Percentiles rank a stretch among this genome's conserved stretches.
Evolutionary conservation across 2,888 invertebrate species (phyloP).

Genomic region (Apotomis capreana): DNA sequence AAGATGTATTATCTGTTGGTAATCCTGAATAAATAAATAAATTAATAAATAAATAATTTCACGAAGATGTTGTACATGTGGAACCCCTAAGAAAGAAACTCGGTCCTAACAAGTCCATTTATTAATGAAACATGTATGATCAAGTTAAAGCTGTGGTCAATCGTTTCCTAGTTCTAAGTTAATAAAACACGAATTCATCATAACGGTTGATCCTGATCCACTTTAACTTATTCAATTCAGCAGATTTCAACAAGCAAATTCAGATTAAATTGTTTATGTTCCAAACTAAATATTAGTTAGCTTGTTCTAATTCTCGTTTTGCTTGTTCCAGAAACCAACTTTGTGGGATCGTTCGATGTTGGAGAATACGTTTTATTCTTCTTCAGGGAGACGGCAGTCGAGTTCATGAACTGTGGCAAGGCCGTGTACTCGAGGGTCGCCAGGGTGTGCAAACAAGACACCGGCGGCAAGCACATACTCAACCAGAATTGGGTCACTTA

Average conservation of each 20-base stretch:
- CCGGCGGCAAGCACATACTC: constrained; percentile 86
- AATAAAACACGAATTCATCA: neutral
- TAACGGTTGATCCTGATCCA: neutral
- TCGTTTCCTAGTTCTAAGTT: neutral
- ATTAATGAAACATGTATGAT: too few relatives aligned
- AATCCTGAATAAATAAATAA: too few relatives aligned
- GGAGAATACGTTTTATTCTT: constrained; percentile 88
- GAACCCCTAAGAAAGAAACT: too few relatives aligned
- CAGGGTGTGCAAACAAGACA: constrained; percentile 88
- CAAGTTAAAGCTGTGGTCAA: too few relatives aligned
- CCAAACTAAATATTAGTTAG: neutral
- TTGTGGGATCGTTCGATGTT: constrained; percentile 87
- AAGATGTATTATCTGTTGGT: too few relatives aligned
- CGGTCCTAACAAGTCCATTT: too few relatives aligned
- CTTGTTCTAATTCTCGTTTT: constrained; percentile 30
- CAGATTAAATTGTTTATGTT: neutral
- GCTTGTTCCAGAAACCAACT: constrained; percentile 85
- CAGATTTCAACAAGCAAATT: constrained; percentile 5
- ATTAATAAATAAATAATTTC: too few relatives aligned
- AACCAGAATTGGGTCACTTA: constrained; percentile 88
- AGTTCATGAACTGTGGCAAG: constrained; percentile 87
- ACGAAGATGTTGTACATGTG: too few relatives aligned
- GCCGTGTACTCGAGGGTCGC: constrained; percentile 89
- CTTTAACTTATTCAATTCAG: neutral
- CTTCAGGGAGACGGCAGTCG: constrained; percentile 88